A percentile compares a stretch with the other conserved stretches of the same genome.
These are phyloP conservation scores for Hydrotaea diabolus DNA, from an alignment of 2,888 invertebrate genomes.

Conservation along the genomic window DNA sequence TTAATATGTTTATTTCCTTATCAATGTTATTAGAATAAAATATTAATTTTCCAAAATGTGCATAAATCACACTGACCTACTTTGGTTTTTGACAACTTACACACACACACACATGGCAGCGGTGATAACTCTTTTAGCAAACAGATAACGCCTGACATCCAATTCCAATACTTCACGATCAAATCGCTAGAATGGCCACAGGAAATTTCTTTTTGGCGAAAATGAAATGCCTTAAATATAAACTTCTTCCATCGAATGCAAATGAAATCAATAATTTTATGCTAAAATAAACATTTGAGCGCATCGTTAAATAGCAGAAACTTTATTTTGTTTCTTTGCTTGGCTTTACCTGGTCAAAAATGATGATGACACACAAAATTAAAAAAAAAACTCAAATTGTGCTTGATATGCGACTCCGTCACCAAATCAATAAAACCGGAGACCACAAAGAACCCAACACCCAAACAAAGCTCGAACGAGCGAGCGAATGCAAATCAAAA, in stretches of 20 bases:
- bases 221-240: neutral
- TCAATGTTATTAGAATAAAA: too few species aligned
- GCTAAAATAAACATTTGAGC: neutral
- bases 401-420: neutral
- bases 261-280: slow-evolving; percentile 3
- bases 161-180: too few species aligned
- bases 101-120: too few species aligned
- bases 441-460: slow-evolving; percentile 3
- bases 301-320: neutral
- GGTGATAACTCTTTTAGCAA: neutral
- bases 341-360: neutral
- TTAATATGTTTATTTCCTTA: too few species aligned
- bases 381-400: slow-evolving; percentile 14
- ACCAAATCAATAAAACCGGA: slow-evolving; percentile 4
- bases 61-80: too few species aligned
- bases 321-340: too few species aligned
- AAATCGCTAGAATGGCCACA: too few species aligned
- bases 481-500: neutral
- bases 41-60: too few species aligned
- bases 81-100: too few species aligned
- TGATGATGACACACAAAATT: neutral
- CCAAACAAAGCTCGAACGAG: too few species aligned
- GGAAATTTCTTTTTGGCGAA: neutral
- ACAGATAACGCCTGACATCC: neutral
- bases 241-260: neutral